These are phyloP conservation scores for Cephalotes varians DNA, from an alignment of 2,888 invertebrate species.

Conservation along the genomic window DNA sequence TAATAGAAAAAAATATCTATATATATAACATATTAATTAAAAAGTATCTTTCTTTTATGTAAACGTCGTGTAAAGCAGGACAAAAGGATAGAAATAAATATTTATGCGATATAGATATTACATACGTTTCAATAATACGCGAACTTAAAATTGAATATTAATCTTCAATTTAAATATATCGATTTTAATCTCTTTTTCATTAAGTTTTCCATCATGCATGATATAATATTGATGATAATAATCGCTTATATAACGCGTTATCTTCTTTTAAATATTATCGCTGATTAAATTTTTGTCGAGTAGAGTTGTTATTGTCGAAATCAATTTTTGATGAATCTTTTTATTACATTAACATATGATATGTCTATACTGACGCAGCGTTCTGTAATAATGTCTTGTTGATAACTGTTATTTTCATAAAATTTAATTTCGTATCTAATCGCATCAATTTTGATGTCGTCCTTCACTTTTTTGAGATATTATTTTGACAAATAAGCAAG, in stretches of 20 bases:
- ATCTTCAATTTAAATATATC: neutral
- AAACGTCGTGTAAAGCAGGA: neutral
- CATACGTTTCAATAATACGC: neutral
- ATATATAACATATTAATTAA: constrained; percentile 3
- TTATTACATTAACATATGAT: neutral
- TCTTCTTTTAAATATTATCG: constrained; percentile 9
- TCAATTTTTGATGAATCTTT: neutral
- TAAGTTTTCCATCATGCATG: neutral
- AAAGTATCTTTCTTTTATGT: neutral
- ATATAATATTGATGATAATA: neutral
- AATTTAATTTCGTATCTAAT: neutral
- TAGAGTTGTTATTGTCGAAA: neutral
- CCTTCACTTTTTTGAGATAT: neutral
- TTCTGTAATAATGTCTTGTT: neutral
- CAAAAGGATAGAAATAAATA: neutral
- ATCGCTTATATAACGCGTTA: constrained; percentile 12
- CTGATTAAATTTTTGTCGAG: constrained; percentile 11
- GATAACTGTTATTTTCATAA: neutral
- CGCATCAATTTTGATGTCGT: neutral
- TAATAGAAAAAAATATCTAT: neutral
- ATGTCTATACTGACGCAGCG: neutral
- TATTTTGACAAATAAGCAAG: neutral
- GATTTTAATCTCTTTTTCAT: constrained; percentile 7
- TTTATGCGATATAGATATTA: neutral
- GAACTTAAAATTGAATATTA: neutral